phyloP scores from a whole-genome alignment of 2,113 vertebrate species.

The Esox niger region DNA sequence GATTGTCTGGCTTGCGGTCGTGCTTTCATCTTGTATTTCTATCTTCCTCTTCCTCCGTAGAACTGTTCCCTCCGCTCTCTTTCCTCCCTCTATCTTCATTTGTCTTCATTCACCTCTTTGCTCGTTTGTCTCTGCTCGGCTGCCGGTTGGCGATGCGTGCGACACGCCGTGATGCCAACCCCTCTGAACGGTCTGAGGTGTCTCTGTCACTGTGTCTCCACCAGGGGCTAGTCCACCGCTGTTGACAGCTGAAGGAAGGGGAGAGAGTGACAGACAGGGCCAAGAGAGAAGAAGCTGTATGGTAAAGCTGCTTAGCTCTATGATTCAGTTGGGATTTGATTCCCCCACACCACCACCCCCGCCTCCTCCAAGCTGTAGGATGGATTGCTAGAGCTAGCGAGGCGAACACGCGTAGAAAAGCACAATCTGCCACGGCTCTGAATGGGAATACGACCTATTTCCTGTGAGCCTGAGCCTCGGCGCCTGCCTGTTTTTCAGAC shows the following conservation, averaged over 20 bases:
- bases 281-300: constrained; percentile 33
- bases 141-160: constrained; percentile 39
- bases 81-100: not conserved
- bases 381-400: constrained; percentile 45
- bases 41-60: not conserved
- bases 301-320: constrained; percentile 69
- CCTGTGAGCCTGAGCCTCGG: constrained; percentile 47
- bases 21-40: not conserved
- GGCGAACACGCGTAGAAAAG: constrained; percentile 47
- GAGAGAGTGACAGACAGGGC: constrained; percentile 21
- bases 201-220: constrained; percentile 48
- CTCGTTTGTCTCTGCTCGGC: constrained; percentile 38
- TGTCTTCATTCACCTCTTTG: constrained; percentile 37
- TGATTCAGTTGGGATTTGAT: constrained; percentile 64
- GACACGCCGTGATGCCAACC: constrained; percentile 23
- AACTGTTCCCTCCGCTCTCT: not conserved
- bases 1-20: constrained; percentile 2
- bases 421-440: constrained; percentile 57
- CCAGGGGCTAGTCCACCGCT: not conserved
- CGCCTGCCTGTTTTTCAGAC: constrained; percentile 46
- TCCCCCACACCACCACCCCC: constrained; percentile 20
- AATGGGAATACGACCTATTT: constrained; percentile 75
- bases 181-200: constrained; percentile 42
- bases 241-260: not conserved
- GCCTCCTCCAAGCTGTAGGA: constrained; percentile 55